phyloP scores from a whole-genome alignment of 2,113 vertebrate species.

The Oncorhynchus clarkii region DNA sequence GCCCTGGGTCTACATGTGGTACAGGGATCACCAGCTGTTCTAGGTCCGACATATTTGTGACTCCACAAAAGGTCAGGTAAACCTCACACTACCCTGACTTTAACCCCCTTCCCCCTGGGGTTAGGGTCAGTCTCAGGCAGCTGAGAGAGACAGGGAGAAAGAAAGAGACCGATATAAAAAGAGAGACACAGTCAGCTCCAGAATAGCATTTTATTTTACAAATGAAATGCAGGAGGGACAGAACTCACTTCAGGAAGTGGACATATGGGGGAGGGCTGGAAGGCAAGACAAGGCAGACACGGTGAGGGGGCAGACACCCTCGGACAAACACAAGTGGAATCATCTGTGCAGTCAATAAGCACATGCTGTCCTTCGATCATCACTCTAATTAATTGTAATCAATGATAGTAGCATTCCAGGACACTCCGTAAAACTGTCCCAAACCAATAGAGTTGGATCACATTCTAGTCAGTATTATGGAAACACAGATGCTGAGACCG shows the following conservation, averaged over 20 bases:
- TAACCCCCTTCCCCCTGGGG: neutral
- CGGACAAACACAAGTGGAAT: constrained; percentile 21
- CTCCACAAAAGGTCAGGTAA: constrained; percentile 36
- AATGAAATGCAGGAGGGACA: constrained; percentile 50
- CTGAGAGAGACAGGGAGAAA: constrained; percentile 16
- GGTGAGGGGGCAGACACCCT: constrained; percentile 20
- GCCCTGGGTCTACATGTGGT: neutral
- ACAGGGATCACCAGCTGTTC: constrained; percentile 47
- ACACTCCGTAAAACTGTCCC: too few relatives aligned
- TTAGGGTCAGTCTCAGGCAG: constrained; percentile 11
- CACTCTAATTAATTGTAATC: too few relatives aligned
- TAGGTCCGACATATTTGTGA: constrained; percentile 40
- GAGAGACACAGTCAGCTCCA: constrained; percentile 32
- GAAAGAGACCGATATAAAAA: constrained; percentile 3
- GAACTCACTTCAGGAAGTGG: neutral
- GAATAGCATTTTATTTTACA: constrained; percentile 64
- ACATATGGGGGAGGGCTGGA: neutral
- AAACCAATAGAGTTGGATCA: too few relatives aligned
- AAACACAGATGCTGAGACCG: too few relatives aligned
- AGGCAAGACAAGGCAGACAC: constrained; percentile 32
- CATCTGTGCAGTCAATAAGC: too few relatives aligned
- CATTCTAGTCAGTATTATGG: too few relatives aligned
- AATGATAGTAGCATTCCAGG: too few relatives aligned
- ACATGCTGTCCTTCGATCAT: too few relatives aligned
- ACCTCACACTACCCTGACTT: constrained; percentile 8